Base-by-base conservation (phyloP, 1,140 invertebrate species). In the Tetramorium simillimum region DNA sequence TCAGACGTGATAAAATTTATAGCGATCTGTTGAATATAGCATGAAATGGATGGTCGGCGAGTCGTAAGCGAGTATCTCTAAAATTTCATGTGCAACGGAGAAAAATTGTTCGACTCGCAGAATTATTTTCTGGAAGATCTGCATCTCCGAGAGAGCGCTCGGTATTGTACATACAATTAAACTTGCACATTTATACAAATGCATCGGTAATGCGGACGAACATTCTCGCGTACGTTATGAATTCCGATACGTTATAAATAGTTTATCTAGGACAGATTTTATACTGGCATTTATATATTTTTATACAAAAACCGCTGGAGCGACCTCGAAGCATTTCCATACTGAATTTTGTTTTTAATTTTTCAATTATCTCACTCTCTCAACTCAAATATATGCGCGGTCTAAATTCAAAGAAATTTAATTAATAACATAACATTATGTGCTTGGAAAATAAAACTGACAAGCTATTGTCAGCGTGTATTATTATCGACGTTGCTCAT, bases 251-350 rank as follows among this genome's bases (percentile, higher is more conserved):
- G 3, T 65, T 78, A 65, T 81, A 53, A 81, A 70, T 70, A 70
- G 49, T 58, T 70, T 72, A 56, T 70, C 65, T 14, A 53, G 43
- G n/a, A 28, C 65, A 28, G 49, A 24, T 81, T 81, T 70, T 81
- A 56, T 81, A n/a, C n/a, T 0, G 33, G 40, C 16, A 28, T 70
- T 77, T 62, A 53, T 16, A 80, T 70, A 33, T 81, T 56, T 67
- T 70, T 69, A 81, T 3, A 43, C 21, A 40, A 72, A 65, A 81
- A 81, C 18, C 49, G 37, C 21, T 43, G 21, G 28, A 16, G 21
- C 10, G 24, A 56, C n/a, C 65, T 65, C 37, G 60, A 46, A 65
- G 24, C 43, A 33, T n/a, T 65, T 63, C 33, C 10, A 78, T 49
- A 62, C 33, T 46, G 49, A 78, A 33, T 46, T 46, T n/a, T 14